Conservation (phyloP, 2,888 invertebrate species). For the Polyommatus icarus region DNA sequence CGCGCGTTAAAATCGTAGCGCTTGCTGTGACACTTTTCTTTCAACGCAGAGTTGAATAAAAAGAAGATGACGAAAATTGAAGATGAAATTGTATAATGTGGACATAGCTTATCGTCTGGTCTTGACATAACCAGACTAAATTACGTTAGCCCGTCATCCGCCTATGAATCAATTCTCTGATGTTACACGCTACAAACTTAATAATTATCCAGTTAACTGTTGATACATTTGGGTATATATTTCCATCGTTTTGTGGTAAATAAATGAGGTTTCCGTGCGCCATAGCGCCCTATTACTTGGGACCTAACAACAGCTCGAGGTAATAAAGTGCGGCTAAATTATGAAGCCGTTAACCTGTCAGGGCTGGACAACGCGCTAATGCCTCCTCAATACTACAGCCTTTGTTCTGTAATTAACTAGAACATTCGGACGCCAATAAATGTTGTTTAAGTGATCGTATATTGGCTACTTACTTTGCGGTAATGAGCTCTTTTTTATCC, state of each 20-base stretch:
- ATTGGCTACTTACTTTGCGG: neutral
- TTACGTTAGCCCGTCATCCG: too few species aligned
- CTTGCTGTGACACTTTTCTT: too few species aligned
- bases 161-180: neutral
- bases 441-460: conserved; percentile 3
- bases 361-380: conserved; percentile 19
- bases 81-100: too few species aligned
- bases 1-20: too few species aligned
- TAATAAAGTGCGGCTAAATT: conserved; percentile 19
- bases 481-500: neutral
- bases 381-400: conserved; percentile 22
- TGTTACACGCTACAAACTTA: neutral
- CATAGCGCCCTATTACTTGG: conserved; percentile 1
- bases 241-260: neutral
- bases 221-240: neutral
- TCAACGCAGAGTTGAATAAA: too few species aligned
- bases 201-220: neutral
- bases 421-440: conserved; percentile 23
- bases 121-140: too few species aligned
- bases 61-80: too few species aligned
- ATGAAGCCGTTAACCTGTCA: conserved; percentile 30
- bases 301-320: neutral
- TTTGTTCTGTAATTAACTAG: conserved; percentile 15
- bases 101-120: too few species aligned
- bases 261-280: neutral